phyloP scores from a whole-genome alignment of 2,113 vertebrate species.

The Erythrolamprus reginae region DNA sequence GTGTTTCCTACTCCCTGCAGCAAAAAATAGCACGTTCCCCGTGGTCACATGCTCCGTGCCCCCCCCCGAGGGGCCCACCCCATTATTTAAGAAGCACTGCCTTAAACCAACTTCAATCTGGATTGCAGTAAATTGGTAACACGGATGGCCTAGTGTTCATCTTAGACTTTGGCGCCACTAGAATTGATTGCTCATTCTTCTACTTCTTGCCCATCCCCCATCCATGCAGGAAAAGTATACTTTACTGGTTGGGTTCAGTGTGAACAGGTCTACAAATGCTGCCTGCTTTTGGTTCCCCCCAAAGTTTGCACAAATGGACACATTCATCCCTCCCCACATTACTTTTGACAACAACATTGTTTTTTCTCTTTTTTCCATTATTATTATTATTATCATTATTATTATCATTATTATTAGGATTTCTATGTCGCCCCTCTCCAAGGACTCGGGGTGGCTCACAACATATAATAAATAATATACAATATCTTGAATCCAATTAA shows the following conservation, averaged over 20 bases:
- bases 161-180: background rate
- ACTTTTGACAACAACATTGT: background rate
- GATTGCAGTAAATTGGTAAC: background rate
- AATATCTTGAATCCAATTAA: no score
- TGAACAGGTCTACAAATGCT: background rate
- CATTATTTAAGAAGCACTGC: no score
- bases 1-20: no score
- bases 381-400: no score
- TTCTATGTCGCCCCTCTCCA: no score
- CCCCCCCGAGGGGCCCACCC: no score
- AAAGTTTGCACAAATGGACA: background rate
- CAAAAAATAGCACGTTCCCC: no score
- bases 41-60: no score
- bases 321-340: background rate
- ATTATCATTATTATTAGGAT: no score
- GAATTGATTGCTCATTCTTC: background rate
- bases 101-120: background rate
- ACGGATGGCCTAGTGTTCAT: no score
- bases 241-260: background rate
- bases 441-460: no score
- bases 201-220: background rate
- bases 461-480: no score
- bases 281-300: background rate
- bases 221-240: background rate
- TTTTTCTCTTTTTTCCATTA: background rate